These are phyloP conservation scores for Esperia sulphurella DNA, from an alignment of 2,888 invertebrate species.

Conservation along the genomic window DNA sequence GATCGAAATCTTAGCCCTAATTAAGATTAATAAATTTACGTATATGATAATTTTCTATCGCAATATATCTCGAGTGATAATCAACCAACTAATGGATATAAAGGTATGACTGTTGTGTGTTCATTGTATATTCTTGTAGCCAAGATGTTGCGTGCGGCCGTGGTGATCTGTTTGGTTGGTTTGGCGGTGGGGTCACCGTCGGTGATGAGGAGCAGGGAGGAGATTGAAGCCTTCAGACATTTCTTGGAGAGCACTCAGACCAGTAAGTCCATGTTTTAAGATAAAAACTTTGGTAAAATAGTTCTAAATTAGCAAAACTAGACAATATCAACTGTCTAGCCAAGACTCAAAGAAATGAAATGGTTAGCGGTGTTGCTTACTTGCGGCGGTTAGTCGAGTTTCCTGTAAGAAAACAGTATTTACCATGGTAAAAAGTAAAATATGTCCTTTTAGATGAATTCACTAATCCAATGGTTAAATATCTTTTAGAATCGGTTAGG, in stretches of 20 bases:
- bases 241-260: conserved; percentile 52
- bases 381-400: too few relatives aligned
- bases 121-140: background rate
- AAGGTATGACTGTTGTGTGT: background rate
- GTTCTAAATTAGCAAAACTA: too few relatives aligned
- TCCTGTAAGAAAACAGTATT: too few relatives aligned
- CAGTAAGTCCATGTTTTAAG: conserved; percentile 35
- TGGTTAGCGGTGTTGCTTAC: too few relatives aligned
- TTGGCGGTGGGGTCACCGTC: conserved; percentile 41
- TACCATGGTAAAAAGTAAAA: too few relatives aligned
- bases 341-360: too few relatives aligned
- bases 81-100: background rate
- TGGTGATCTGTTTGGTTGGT: conserved; percentile 36
- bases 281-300: too few relatives aligned
- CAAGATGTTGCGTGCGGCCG: conserved; percentile 40
- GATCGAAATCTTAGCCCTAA: conserved; percentile 5
- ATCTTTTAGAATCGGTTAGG: too few relatives aligned
- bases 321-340: too few relatives aligned
- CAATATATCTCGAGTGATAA: background rate
- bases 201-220: conserved; percentile 41
- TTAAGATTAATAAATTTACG: background rate
- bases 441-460: too few relatives aligned
- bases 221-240: conserved; percentile 52
- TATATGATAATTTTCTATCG: background rate
- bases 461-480: too few relatives aligned